Conservation (phyloP, 2,888 invertebrate genomes). For the Ypsolopha scabrella region DNA sequence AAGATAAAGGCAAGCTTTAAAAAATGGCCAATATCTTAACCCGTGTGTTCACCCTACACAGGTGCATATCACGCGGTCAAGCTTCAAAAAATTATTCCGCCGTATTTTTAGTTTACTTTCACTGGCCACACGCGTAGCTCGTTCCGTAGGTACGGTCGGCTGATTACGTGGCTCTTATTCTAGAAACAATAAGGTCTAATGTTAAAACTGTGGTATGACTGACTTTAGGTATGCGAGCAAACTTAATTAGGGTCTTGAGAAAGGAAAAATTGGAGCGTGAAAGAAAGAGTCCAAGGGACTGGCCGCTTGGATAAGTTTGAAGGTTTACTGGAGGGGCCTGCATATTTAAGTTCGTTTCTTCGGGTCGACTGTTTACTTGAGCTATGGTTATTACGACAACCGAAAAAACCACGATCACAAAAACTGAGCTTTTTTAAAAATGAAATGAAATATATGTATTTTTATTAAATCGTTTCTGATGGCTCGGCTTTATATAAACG, state of each 20-base stretch:
- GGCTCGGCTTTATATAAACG: too few species aligned
- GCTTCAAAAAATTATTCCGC: neutral
- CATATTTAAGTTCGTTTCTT: too few species aligned
- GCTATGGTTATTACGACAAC: neutral
- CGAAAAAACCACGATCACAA: neutral
- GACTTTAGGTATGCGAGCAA: neutral
- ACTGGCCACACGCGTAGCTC: constrained; percentile 4
- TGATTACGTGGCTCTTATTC: neutral
- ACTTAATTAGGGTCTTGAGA: neutral
- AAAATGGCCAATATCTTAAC: neutral
- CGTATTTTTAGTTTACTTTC: constrained; percentile 5
- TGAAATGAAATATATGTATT: neutral
- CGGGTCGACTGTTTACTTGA: neutral
- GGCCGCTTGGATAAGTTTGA: neutral
- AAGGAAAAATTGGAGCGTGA: constrained; percentile 2
- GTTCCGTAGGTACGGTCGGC: neutral
- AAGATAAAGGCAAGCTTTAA: too few species aligned
- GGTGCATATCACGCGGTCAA: neutral
- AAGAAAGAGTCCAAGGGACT: neutral
- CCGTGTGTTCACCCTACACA: neutral
- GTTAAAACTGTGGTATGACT: neutral
- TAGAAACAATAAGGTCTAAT: neutral
- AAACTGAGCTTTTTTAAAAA: neutral
- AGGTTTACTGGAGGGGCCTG: neutral
- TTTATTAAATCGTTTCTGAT: neutral